Base-by-base conservation (phyloP, 1,140 invertebrate species). In the Drosophila carrolli region DNA sequence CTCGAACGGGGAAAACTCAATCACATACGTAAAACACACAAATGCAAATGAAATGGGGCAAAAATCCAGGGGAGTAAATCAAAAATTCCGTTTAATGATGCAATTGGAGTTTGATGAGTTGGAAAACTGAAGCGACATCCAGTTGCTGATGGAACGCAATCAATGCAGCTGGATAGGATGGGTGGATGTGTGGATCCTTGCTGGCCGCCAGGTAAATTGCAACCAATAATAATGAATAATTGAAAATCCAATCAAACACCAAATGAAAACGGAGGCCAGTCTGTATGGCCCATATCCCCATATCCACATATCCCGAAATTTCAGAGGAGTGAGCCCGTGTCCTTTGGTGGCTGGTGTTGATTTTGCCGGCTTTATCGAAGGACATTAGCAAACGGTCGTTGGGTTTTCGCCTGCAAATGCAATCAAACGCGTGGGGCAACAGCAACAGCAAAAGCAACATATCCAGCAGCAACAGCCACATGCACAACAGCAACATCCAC, bases 221-320 rank as follows among this genome's bases (percentile, higher is more conserved):
- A 88, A 91, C 90, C 90, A 91, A 91, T 91, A 91, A 91, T 91
- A 91, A 91, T 91, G 90, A 91, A 91, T 91, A 91, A 91, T 91
- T 91, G 90, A 91, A 91, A 91, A 91, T 91, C 90, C 90, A 91
- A 91, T 91, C 90, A 91, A 91, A 91, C 90, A 91, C 90, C 90
- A 88, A 90, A 91, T 90, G 85, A 90, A 90, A 85, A 78, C 78
- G 81, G 75, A 81, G 86, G 76, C 66, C 75, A 51, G 50, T 32
- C 27, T 27, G 47, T 54, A 56, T 46, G 44, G 23, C 23, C 19
- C 23, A 48, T 51, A 23, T 37, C 62, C 75, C 60, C 55, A 38
- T 60, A 56, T 54, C 63, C 65, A 11, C 46, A 46, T 44, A 78
- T 79, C 57, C 67, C 27, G 7, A 35, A 51, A 35, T 32, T 51